Base-by-base conservation (phyloP, 2,888 invertebrate species). In the Philereme vetulata region DNA sequence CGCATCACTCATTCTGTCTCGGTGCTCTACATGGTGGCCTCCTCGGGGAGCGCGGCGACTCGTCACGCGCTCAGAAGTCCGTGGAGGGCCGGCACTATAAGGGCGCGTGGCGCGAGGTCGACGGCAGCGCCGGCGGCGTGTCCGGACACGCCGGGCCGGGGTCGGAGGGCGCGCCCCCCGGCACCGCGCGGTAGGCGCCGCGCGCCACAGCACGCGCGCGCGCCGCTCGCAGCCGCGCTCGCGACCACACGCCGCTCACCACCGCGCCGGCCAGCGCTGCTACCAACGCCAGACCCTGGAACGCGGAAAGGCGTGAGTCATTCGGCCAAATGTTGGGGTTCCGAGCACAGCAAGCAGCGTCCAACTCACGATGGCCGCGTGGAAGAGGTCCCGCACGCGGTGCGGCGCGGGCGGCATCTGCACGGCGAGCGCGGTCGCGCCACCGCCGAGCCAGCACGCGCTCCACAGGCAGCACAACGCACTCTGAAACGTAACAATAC, bases 1-100 rank as follows among this genome's bases (percentile, higher is more conserved):
- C 38, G 8, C 38, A 8, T 38, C 38, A 6, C 38, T 6, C 21
- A 21, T 21, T 21, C 21, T 21, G 21, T 21, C 21, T 21, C 21
- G 21, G 38, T 6, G 7, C 21, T 38, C 7, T 8, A 38, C 38
- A 38, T 38, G 6, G 38, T 21, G 21, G n/a, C n/a, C n/a, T n/a
- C n/a, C n/a, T n/a, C n/a, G n/a, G n/a, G n/a, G n/a, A n/a, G n/a
- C n/a, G n/a, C n/a, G n/a, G n/a, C n/a, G 57, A 35, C 43, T 47
- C 46, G 35, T 34, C 32, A 44, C 35, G 48, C 61, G 56, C 65
- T 56, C 73, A 73, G 72, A 75, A 78, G 75, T 80, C 77, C 68
- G 79, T 75, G 74, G 74, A 36, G 57, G 74, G 74, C 76, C 71
- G 78, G 79, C 87, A 87, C 90, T 90, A 90, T 90, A 89, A 90